phyloP scores from a whole-genome alignment of 2,113 vertebrate species.

The Lamprotornis superbus region DNA sequence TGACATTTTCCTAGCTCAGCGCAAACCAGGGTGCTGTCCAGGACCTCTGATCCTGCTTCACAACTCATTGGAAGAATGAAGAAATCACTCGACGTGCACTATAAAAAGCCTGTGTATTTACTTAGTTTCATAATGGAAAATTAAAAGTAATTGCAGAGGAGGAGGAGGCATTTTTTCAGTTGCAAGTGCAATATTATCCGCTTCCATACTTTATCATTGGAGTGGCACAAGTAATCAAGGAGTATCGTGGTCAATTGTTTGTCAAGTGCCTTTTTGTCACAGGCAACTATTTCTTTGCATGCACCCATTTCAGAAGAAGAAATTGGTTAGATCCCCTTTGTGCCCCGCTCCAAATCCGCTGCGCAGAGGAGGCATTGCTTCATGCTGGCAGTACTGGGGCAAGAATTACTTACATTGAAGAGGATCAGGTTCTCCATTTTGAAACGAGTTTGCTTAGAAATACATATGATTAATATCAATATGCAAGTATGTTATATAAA shows the following conservation, averaged over 20 bases:
- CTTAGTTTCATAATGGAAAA: constrained; percentile 36
- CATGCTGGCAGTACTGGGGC: background rate
- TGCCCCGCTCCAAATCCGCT: background rate
- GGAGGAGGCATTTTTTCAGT: constrained; percentile 17
- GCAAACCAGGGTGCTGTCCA: background rate
- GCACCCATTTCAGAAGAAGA: background rate
- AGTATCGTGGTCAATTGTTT: constrained; percentile 18
- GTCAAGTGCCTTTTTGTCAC: constrained; percentile 39
- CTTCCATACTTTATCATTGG: constrained; percentile 9
- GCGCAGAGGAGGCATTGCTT: background rate
- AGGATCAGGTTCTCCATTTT: background rate
- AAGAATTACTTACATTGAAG: background rate
- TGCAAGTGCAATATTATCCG: background rate
- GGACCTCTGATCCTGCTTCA: background rate
- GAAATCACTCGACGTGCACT: background rate
- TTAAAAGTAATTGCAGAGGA: constrained; percentile 25
- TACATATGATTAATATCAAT: background rate
- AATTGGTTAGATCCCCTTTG: background rate
- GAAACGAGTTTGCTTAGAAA: constrained; percentile 9
- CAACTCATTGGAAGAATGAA: background rate
- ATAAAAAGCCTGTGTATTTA: constrained; percentile 22
- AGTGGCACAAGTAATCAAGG: constrained; percentile 19
- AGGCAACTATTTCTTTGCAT: background rate
- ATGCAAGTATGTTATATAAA: background rate
- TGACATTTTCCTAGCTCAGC: background rate